Conservation (phyloP, 2,888 invertebrate species). For the Podabrus alpinus region DNA sequence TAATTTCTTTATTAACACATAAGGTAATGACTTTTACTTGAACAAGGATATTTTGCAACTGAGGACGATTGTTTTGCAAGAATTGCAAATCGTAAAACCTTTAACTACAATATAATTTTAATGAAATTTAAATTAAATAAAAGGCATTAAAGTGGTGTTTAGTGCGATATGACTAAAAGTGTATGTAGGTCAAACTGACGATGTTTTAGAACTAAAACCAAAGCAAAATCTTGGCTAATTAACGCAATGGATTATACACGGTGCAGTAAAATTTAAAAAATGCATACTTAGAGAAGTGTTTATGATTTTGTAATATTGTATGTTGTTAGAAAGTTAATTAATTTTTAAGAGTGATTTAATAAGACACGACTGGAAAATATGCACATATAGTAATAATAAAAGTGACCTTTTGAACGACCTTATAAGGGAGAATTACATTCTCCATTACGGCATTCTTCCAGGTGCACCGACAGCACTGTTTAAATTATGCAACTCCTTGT, state of each 20-base stretch:
- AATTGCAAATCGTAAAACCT: background rate
- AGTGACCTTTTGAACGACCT: constrained; percentile 16
- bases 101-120: background rate
- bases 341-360: background rate
- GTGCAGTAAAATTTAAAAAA: background rate
- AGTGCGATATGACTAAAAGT: background rate
- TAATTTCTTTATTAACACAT: background rate
- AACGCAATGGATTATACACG: background rate
- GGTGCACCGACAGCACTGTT: constrained; percentile 5
- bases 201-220: background rate
- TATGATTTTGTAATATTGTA: background rate
- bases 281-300: background rate
- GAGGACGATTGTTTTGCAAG: background rate
- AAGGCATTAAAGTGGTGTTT: background rate
- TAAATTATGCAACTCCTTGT: constrained; percentile 2
- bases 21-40: background rate
- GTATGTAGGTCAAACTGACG: background rate
- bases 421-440: constrained; percentile 20
- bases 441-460: constrained; percentile 12
- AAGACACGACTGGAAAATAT: background rate
- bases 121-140: background rate
- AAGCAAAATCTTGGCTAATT: background rate
- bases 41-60: background rate
- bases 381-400: background rate
- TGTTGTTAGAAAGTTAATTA: background rate